Evolutionary conservation across 1,140 invertebrate species (phyloP).

Genomic region (Paracyclopina nana): DNA sequence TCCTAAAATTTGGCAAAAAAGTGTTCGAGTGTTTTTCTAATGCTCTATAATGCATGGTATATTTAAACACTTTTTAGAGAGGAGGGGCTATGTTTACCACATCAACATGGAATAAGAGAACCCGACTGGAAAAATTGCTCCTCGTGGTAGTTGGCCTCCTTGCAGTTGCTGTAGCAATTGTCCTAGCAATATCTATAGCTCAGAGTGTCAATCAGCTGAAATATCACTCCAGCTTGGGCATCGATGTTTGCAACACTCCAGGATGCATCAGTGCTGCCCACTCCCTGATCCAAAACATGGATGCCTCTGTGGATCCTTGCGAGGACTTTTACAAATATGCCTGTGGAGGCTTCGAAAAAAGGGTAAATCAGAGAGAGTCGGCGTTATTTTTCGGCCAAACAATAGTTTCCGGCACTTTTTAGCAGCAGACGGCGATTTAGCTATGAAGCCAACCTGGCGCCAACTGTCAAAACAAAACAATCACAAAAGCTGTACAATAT

Average conservation of each 20-base stretch:
- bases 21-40: not conserved
- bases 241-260: conserved; percentile 47
- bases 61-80: too few species aligned
- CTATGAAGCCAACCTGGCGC: too few species aligned
- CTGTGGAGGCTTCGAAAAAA: conserved; percentile 71
- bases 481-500: too few species aligned
- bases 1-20: conserved; percentile 2
- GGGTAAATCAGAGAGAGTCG: too few species aligned
- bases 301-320: conserved; percentile 59
- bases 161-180: not conserved
- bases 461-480: too few species aligned
- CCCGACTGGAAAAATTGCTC: not conserved
- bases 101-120: not conserved
- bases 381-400: too few species aligned
- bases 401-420: too few species aligned
- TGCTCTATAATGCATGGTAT: not conserved
- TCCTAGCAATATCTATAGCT: not conserved
- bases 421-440: too few species aligned
- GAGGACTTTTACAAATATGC: conserved; percentile 85
- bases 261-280: conserved; percentile 67
- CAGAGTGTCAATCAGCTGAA: not conserved
- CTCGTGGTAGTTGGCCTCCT: not conserved
- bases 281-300: conserved; percentile 59
- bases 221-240: conserved; percentile 10
- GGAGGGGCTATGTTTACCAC: not conserved